phyloP scores from a whole-genome alignment of 92 coral and sea anemone species.

The Phymanthus crucifer region DNA sequence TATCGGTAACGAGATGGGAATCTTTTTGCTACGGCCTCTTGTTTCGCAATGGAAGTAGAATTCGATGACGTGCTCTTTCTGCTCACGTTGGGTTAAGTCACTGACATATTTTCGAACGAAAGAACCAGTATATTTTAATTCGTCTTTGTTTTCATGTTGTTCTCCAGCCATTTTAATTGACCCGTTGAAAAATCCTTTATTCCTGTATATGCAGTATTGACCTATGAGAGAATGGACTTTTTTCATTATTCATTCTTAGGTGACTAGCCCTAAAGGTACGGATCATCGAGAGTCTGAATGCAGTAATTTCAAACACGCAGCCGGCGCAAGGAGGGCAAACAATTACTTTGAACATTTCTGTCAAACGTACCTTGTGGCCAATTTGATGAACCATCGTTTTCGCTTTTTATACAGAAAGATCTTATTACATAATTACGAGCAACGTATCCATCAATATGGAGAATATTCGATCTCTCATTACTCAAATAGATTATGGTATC shows the following conservation, averaged over 20 bases:
- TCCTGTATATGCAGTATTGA: conserved; percentile 25
- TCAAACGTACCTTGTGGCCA: conserved; percentile 4
- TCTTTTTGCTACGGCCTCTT: conserved; percentile 34
- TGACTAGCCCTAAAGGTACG: too few species aligned
- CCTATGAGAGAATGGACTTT: not conserved
- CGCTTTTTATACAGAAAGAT: not conserved
- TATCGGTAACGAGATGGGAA: too few species aligned
- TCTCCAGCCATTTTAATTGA: conserved; percentile 9
- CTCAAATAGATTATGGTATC: not conserved
- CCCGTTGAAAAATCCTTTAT: not conserved
- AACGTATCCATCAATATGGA: conserved; percentile 6
- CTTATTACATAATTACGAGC: not conserved
- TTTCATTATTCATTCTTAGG: too few species aligned
- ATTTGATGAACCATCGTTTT: not conserved
- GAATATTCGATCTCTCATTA: not conserved
- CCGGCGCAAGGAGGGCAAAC: too few species aligned
- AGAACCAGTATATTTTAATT: not conserved
- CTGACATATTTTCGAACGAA: not conserved
- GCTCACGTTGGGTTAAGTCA: too few species aligned
- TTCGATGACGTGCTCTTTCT: not conserved
- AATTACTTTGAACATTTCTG: not conserved
- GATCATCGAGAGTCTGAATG: not conserved
- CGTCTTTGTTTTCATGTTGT: not conserved
- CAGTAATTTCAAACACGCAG: too few species aligned
- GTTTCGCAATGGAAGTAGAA: conserved; percentile 14